Evolutionary conservation across 2,888 invertebrate species (phyloP), one percentile per base, ranked within the genome.

Genomic region (Toxonevra muliebris): DNA sequence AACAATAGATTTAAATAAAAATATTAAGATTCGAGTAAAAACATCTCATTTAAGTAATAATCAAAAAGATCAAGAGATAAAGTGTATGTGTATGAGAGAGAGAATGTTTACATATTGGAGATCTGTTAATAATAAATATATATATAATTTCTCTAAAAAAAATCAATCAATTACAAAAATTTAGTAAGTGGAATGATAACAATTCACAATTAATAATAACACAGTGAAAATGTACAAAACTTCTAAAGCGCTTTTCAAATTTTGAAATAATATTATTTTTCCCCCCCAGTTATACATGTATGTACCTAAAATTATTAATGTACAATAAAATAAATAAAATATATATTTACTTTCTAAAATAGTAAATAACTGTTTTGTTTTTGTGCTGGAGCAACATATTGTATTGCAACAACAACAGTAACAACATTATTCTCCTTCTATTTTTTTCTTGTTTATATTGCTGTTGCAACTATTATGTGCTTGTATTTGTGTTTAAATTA

Each of bases 401-500:
- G 8, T 15, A 48, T 15, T 15, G 48, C 48, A 48, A 48, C 48
- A 48, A 5, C 15, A 48, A 53, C 19, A 53, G 17, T 12, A 53
- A 53, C 12, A 17, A 53, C 11, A 53, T 53, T 53, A 11, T n/a
- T 53, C 53, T 53, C 5, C 53, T 17, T 17, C 52, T 13, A 11
- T 45, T 48, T 13, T 13, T 48, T 48, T 2, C 8, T n/a, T 43
- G 19, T 54, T 13, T 9, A 2, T 30, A n/a, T 7, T 57, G 55
- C 15, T 19, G 17, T 58, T 15, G 50, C 60, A 53, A 65, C 53
- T 60, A 61, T 60, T 53, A 61, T 43, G 30, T 59, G 17, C 42
- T 66, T 55, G 61, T 76, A 62, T 73, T 79, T 68, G 75, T 73
- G 73, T 78, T 80, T 12, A 75, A 76, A 71, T 73, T 76, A 59